Conservation (phyloP, 2,888 invertebrate species). For the Caenorhabditis macrosperma region DNA sequence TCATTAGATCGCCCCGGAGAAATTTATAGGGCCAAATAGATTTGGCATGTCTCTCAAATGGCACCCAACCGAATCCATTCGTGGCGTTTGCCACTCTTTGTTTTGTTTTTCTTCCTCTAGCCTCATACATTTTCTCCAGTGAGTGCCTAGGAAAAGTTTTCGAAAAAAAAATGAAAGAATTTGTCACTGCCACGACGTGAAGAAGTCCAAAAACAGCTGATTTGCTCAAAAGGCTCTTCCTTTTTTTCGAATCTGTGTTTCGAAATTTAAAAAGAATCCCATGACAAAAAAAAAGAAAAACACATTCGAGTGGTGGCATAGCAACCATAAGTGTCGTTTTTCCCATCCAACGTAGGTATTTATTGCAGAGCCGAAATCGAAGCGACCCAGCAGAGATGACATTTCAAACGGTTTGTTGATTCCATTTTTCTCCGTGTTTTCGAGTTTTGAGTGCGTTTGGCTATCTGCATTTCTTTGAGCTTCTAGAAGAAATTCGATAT, state of each 20-base stretch:
- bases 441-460: not conserved
- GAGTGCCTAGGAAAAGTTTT: too few relatives aligned
- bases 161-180: too few relatives aligned
- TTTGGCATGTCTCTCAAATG: constrained; percentile 1
- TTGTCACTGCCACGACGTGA: too few relatives aligned
- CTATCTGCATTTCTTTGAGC: too few relatives aligned
- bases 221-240: too few relatives aligned
- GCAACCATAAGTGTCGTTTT: constrained; percentile 23
- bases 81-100: not conserved
- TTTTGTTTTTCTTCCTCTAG: too few relatives aligned
- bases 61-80: not conserved
- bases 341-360: not conserved
- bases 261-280: too few relatives aligned
- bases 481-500: too few relatives aligned
- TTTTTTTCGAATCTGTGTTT: too few relatives aligned
- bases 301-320: constrained; percentile 18
- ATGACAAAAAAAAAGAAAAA: too few relatives aligned
- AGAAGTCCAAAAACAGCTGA: too few relatives aligned
- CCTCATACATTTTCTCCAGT: too few relatives aligned
- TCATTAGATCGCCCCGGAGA: not conserved
- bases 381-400: constrained; percentile 52
- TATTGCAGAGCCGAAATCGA: constrained; percentile 54
- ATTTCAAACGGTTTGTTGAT: constrained; percentile 37
- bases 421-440: not conserved
- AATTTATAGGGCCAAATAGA: not conserved